Evolutionary conservation across 2,797 vertebrate genomes (phyloP).

Genomic region (Alauda arvensis): DNA sequence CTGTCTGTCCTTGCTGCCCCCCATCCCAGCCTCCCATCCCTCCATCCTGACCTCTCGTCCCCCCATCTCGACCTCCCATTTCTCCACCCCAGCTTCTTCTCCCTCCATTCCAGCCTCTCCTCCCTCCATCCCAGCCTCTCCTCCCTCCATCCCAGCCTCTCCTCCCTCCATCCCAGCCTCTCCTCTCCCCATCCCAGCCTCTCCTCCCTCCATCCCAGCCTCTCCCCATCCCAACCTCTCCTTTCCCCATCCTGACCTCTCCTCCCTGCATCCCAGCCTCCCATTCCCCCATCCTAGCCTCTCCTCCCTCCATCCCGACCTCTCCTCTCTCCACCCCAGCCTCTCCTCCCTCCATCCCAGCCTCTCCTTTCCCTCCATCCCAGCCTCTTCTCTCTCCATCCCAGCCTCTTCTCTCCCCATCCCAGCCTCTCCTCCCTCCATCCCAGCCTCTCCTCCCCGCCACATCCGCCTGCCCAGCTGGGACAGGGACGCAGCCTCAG

Average conservation of each 20-base stretch:
- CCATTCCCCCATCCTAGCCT: background rate
- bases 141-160: background rate
- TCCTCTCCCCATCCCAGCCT: background rate
- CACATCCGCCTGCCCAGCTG: rapidly evolving
- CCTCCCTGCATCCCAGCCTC: background rate
- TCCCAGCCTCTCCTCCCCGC: background rate
- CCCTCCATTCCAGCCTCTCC: background rate
- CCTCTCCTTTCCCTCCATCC: background rate
- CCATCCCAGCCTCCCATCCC: rapidly evolving
- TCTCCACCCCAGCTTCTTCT: background rate
- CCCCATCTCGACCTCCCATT: background rate
- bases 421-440: rapidly evolving
- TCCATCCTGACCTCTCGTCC: background rate
- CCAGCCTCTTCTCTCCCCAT: no score
- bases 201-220: background rate
- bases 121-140: background rate
- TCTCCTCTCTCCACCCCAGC: background rate
- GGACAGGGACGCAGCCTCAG: background rate
- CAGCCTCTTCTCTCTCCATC: background rate
- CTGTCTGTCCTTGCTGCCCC: background rate
- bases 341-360: background rate
- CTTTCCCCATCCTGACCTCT: background rate
- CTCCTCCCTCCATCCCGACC: background rate
- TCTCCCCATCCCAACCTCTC: background rate
- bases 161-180: background rate